Percentiles rank a stretch among this genome's conserved stretches.
Conservation (phyloP, 2,113 vertebrate species). For the Deroptyus accipitrinus region DNA sequence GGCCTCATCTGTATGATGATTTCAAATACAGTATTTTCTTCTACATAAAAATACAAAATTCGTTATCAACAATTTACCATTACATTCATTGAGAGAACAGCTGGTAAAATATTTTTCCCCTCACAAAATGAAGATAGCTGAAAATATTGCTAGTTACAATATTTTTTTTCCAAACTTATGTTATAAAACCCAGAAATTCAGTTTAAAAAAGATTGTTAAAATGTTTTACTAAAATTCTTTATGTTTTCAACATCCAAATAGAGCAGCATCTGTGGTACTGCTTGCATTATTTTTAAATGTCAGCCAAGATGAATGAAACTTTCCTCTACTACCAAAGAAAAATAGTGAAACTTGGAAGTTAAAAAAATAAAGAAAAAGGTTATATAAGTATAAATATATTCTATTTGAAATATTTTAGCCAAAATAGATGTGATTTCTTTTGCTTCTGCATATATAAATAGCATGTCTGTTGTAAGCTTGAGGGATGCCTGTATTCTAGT, state of each 20-base stretch:
- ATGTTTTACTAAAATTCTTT: neutral
- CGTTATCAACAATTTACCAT: neutral
- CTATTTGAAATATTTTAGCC: neutral
- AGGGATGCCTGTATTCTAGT: neutral
- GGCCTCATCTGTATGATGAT: neutral
- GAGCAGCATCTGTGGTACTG: neutral
- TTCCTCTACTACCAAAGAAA: neutral
- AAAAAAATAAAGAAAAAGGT: neutral
- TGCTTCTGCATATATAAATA: neutral
- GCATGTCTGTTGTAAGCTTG: neutral
- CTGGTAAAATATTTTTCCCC: neutral
- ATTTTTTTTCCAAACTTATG: neutral
- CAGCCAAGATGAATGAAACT: neutral
- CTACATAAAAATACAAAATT: neutral
- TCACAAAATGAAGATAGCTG: neutral
- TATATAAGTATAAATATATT: neutral
- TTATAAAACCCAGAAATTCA: neutral
- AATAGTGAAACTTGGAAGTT: neutral
- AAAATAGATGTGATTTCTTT: neutral
- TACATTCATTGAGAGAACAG: neutral
- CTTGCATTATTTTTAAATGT: neutral
- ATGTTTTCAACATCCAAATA: neutral
- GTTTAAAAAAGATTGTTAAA: neutral
- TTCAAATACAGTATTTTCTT: neutral
- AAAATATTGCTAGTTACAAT: neutral